Evolutionary conservation across 2,113 vertebrate species (phyloP), one percentile per base, ranked within the genome.

Genomic region (Indicator maculatus): DNA sequence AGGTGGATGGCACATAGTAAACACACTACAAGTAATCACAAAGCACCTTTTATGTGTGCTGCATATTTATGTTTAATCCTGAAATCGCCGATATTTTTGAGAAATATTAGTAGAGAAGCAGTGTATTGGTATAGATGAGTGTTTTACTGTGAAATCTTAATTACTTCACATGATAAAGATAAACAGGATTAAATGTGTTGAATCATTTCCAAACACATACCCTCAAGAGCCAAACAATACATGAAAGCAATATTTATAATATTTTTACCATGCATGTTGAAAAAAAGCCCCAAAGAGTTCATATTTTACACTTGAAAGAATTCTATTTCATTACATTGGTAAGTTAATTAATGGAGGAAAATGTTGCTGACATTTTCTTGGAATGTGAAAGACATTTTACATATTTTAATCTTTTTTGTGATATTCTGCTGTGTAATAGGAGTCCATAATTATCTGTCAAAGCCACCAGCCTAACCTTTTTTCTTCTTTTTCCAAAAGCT

Each of bases 391-490:
- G 88, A 65, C 28, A 52, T 90, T 96, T 95, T 86, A 72, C 47
- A 44, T 87, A 83, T 96, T 93, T 80, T 59, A 93, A 50, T 52
- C 67, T 86, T 93, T 96, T 96, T 59, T 61, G 91, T 83, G n/a
- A 84, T 93, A 93, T 95, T 93, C 84, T 91, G 7, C 65, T 86
- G 36, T 77, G 79, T 91, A 95, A 92, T 65, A 84, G 61, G 60
- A 94, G 90, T 89, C 92, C 80, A 65, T 93, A 94, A 93, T 97
- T 96, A 92, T 91, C 96, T 47, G 38, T 81, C 93, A 96, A 95
- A 93, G 81, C 86, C 81, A 73, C 70, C 5, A 30, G 83, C 71
- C 89, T 86, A 66, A 58, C 61, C 78, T 87, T 88, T 93, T 71
- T 16, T 11, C 65, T 73, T 81, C 87, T 93, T 71, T 21, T 12